Conservation (phyloP, 1,140 invertebrate genomes). For the Cylas formicarius region DNA sequence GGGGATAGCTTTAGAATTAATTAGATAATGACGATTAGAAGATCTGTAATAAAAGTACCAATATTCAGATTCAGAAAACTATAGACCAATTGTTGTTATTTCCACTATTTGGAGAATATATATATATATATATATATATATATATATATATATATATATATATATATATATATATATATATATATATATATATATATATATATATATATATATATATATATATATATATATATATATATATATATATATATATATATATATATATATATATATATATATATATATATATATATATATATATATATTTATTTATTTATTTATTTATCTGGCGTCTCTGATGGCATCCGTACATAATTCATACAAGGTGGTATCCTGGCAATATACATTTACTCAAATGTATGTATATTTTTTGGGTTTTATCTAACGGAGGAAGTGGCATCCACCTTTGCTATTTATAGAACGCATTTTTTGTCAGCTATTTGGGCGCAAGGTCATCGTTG, state of each 20-base stretch:
- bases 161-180: constrained; percentile 7
- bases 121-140: constrained; percentile 7
- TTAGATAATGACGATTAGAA: no score
- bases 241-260: constrained; percentile 7
- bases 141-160: constrained; percentile 7
- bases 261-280: constrained; percentile 7
- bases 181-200: constrained; percentile 7
- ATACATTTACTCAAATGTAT: no score
- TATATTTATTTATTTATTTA: constrained; percentile 4
- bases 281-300: constrained; percentile 6
- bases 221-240: constrained; percentile 7
- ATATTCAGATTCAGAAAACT: constrained; percentile 11
- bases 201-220: constrained; percentile 3
- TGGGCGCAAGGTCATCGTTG: no score
- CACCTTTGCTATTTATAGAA: no score
- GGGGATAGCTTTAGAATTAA: no score
- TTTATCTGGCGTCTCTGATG: no score
- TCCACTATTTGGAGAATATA: neutral
- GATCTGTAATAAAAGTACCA: no score
- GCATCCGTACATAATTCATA: no score
- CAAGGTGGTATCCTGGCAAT: no score
- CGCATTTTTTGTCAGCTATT: no score
- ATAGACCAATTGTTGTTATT: constrained; percentile 5
- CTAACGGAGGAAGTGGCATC: no score
- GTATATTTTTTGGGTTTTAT: no score